phyloP scores from a whole-genome alignment of 2,113 vertebrate species.

The Tetrax tetrax region DNA sequence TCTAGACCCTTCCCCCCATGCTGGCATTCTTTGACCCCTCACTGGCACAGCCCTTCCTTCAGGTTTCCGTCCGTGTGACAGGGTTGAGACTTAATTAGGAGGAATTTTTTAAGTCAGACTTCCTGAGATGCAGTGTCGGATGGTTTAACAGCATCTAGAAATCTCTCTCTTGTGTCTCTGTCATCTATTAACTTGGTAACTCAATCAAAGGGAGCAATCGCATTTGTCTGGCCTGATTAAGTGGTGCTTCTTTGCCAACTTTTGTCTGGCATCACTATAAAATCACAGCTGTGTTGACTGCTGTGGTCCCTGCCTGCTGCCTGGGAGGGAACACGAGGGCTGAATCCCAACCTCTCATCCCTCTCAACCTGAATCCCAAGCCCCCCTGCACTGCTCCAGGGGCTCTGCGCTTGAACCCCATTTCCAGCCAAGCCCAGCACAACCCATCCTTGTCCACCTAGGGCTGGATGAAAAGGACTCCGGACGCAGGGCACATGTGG shows the following conservation, averaged over 20 bases:
- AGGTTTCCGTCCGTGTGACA: not conserved
- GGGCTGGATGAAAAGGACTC: not conserved
- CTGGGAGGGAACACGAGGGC: not conserved
- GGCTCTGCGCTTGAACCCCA: not conserved
- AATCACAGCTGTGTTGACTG: constrained; percentile 13
- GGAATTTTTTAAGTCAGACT: not conserved
- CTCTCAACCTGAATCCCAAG: not conserved
- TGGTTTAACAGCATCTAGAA: constrained; percentile 27
- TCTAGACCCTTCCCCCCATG: not conserved
- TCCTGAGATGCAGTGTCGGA: constrained; percentile 28
- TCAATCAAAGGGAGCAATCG: constrained; percentile 40
- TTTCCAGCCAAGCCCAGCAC: not conserved
- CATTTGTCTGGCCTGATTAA: constrained; percentile 64
- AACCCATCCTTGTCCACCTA: not conserved
- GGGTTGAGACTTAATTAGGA: not conserved
- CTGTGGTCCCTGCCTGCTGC: not conserved
- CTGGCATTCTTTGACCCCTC: not conserved
- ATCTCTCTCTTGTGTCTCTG: constrained; percentile 34
- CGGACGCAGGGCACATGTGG: not conserved
- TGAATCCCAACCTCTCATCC: not conserved
- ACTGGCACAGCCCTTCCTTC: not conserved
- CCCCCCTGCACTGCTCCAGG: not conserved
- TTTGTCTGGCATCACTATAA: not conserved
- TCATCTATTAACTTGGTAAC: constrained; percentile 62
- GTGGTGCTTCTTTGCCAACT: constrained; percentile 32